Evolutionary conservation across 1,140 invertebrate species (phyloP).

Genomic region (Achatina immaculata): DNA sequence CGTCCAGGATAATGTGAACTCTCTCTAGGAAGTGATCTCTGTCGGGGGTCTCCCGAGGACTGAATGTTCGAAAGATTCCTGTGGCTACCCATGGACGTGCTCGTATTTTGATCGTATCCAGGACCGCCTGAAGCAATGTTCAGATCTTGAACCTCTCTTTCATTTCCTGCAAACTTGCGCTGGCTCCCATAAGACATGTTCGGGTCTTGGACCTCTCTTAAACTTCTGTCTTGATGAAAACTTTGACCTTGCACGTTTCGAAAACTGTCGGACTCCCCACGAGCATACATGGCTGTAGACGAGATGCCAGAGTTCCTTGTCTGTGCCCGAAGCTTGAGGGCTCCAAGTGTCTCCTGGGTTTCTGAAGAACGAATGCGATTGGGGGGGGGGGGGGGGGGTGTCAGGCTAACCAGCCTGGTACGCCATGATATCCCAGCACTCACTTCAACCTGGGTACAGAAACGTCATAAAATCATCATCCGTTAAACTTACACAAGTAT

Average conservation of each 20-base stretch:
- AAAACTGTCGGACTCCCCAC: neutral
- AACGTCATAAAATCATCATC: too few relatives aligned
- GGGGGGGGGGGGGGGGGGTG: too few relatives aligned
- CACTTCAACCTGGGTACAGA: too few relatives aligned
- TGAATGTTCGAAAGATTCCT: neutral
- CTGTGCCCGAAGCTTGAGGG: too few relatives aligned
- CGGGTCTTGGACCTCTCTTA: neutral
- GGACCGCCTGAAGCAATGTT: neutral
- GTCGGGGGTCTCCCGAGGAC: neutral
- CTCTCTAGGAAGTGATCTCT: neutral
- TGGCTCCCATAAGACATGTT: slow-evolving; percentile 12
- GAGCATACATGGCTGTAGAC: neutral
- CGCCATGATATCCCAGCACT: too few relatives aligned
- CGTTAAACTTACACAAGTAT: too few relatives aligned
- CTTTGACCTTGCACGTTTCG: neutral
- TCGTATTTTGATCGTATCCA: neutral
- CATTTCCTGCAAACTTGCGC: neutral
- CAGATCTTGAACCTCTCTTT: neutral
- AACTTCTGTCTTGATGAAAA: neutral
- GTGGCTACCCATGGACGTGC: neutral
- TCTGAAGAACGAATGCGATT: too few relatives aligned
- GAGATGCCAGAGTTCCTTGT: too few relatives aligned
- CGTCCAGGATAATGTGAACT: neutral
- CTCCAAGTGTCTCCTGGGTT: too few relatives aligned
- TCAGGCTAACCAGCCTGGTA: too few relatives aligned